phyloP scores from a whole-genome alignment of 2,888 invertebrate species.

The Macaria liturata region DNA sequence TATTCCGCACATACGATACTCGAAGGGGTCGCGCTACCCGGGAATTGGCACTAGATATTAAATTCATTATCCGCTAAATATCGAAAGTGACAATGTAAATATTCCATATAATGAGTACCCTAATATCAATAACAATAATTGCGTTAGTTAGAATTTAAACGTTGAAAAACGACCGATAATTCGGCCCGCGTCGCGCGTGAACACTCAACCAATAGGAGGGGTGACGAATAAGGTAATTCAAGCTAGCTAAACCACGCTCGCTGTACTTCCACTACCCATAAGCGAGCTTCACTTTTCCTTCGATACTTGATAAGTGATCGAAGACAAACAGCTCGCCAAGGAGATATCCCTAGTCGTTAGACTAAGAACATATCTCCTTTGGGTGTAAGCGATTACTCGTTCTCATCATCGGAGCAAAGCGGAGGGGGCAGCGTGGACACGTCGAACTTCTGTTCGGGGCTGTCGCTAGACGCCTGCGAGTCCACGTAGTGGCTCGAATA shows the following conservation, averaged over 20 bases:
- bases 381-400: conserved; percentile 63
- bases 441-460: conserved; percentile 89
- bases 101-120: conserved; percentile 65
- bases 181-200: conserved; percentile 49
- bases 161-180: conserved; percentile 47
- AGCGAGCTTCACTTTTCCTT: neutral
- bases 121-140: conserved; percentile 70
- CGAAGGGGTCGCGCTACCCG: conserved; percentile 61
- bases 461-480: conserved; percentile 85
- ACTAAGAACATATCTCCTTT: no score
- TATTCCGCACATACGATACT: conserved; percentile 59
- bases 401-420: conserved; percentile 89
- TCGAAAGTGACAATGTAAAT: conserved; percentile 66
- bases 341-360: no score
- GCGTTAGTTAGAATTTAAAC: conserved; percentile 62
- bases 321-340: no score
- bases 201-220: conserved; percentile 49
- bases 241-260: conserved; percentile 35
- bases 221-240: conserved; percentile 47
- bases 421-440: conserved; percentile 91
- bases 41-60: conserved; percentile 69
- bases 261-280: conserved; percentile 15
- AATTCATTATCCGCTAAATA: conserved; percentile 64
- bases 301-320: no score
- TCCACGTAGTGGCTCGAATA: conserved; percentile 81